Base-by-base conservation (phyloP, 2,888 invertebrate species). In the Phaonia tiefii region DNA sequence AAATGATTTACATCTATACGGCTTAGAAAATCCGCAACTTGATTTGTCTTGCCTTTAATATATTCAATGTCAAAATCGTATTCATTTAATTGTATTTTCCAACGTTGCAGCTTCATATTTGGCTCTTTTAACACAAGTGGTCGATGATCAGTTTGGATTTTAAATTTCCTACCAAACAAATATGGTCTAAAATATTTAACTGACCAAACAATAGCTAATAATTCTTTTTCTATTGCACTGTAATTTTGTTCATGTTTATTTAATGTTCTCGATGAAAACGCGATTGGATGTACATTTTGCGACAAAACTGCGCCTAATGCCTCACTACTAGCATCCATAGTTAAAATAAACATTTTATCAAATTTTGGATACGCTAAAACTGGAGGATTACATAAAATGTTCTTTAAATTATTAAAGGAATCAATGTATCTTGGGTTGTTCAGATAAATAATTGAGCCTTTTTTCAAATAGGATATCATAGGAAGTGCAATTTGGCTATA, bases 21-120 rank as follows among this genome's bases (percentile, higher is more conserved):
- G 42, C 13, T 42, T 80, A 46, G 20, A 63, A 72, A 51, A n/a
- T 83, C 81, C 15, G 75, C 83, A 0, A 81, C 79, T 0, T 65
- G 44, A 69, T 84, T 83, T 46, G 70, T 42, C 42, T 76, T 77
- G 25, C 85, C 82, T 66, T 84, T 84, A 46, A 83, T 81, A 44
- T 83, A 84, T 75, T 77, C 72, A 17, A 81, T 74, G 8, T 46
- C 60, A 4, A 67, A 75, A 2, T 63, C 22, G 15, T 46, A 80
- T 17, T 73, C 77, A n/a, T 63, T 65, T 20, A 75, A n/a, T 5
- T 11, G n/a, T 15, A 75, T 11, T 39, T 78, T 71, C 81, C 77
- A 77, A 10, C 66, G 22, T n/a, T 15, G 31, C 22, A 81, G 13
- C n/a, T n/a, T n/a, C n/a, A n/a, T n/a, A n/a, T n/a, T n/a, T n/a